A percentile compares a stretch with the other conserved stretches of the same genome.
phyloP scores from a whole-genome alignment of 2,888 invertebrate genomes.

The Tenthredo mesomela region DNA sequence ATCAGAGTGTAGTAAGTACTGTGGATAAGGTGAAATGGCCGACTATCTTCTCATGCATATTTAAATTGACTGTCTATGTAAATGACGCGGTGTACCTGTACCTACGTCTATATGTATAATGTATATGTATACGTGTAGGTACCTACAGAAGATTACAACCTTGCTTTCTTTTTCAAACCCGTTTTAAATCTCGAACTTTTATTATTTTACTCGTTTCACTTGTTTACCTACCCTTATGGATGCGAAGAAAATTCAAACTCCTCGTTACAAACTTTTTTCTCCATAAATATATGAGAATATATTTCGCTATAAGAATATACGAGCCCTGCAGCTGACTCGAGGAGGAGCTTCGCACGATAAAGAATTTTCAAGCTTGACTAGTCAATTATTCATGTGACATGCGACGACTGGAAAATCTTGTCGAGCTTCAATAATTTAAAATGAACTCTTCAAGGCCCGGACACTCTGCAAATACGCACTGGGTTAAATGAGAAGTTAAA shows the following conservation, averaged over 20 bases:
- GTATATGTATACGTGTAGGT: not conserved
- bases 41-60: slow-evolving; percentile 44
- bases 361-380: slow-evolving; percentile 14
- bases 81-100: slow-evolving; percentile 1
- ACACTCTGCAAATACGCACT: slow-evolving; percentile 23
- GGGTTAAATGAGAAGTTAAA: slow-evolving; percentile 33
- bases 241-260: not conserved
- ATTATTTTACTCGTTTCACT: not conserved
- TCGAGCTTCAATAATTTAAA: slow-evolving; percentile 38
- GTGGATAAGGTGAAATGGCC: slow-evolving; percentile 31
- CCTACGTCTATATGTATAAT: not conserved
- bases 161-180: not conserved
- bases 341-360: not conserved
- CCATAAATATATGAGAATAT: not conserved
- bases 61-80: slow-evolving; percentile 43
- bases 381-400: slow-evolving; percentile 24
- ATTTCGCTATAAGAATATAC: not conserved
- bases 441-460: slow-evolving; percentile 4
- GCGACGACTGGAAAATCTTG: slow-evolving; percentile 42
- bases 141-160: not conserved
- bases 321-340: not conserved
- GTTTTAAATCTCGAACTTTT: slow-evolving; percentile 14
- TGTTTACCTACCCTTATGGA: not conserved
- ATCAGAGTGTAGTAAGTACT: not conserved
- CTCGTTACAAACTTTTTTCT: not conserved